A percentile compares a stretch with the other conserved stretches of the same genome.
These are phyloP conservation scores for Apistogramma diplotaenia DNA, from an alignment of 2,113 vertebrate genomes.

Conservation along the genomic window DNA sequence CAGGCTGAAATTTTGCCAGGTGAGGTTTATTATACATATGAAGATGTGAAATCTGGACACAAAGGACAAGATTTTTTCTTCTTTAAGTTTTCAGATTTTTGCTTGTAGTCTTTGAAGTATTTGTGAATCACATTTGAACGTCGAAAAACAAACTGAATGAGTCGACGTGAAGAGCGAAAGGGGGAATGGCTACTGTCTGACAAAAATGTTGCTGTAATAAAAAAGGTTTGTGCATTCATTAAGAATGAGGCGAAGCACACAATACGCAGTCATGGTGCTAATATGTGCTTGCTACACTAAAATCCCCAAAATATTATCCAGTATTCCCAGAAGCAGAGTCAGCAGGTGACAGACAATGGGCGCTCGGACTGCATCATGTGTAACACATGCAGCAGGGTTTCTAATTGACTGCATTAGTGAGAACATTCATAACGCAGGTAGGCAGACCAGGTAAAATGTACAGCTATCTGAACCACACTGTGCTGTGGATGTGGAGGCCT, in stretches of 20 bases:
- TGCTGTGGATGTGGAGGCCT: not conserved
- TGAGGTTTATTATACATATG: not conserved
- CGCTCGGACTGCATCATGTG: not conserved
- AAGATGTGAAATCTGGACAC: not conserved
- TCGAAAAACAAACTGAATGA: not conserved
- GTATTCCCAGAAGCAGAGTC: not conserved
- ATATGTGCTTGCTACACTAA: not conserved
- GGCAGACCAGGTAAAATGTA: not conserved
- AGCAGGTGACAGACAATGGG: not conserved
- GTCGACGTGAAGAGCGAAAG: not conserved
- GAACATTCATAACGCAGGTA: not conserved
- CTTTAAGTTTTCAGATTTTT: accelerated
- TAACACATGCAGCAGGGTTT: not conserved
- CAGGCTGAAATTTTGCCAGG: not conserved
- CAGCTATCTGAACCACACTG: not conserved
- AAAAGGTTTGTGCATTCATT: not conserved
- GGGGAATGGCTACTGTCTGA: not conserved
- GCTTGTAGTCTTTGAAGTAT: not conserved
- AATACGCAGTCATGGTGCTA: not conserved
- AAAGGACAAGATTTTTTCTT: not conserved
- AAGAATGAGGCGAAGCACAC: not conserved
- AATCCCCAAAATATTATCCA: not conserved
- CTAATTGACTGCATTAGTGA: not conserved
- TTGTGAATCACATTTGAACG: not conserved
- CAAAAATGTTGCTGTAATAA: not conserved